Evolutionary conservation across 2,797 vertebrate species (phyloP), one percentile per base, ranked within the genome.

Genomic region (Lithobates pipiens): DNA sequence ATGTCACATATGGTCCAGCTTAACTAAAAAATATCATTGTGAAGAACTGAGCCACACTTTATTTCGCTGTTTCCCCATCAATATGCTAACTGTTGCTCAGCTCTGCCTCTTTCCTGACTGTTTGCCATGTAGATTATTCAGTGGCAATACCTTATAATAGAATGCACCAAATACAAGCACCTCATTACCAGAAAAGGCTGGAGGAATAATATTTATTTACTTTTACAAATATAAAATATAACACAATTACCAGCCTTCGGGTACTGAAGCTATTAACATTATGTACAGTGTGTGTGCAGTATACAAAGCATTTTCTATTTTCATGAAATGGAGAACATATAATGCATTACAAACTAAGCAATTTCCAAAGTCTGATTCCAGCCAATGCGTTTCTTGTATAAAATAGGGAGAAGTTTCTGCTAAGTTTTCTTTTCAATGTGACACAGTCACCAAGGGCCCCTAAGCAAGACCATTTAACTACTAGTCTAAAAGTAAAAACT

Each of bases 1-100:
- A 89, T 80, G 80, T 72, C 90, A 89, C 90, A 90, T 88, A 91
- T 89, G 89, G 85, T 29, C 61, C 85, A 88, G 86, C 89, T 91
- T 73, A 89, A 89, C 91, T 77, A 71, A 77, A 77, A 63, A 83
- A 10, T 36, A 29, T 46, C 78, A 54, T 46, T 54, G 2, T 74
- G 5, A 67, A 71, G 39, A 73, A 74, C 32, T 71, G 57, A 80
- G 16, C 54, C 54, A 39, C 15, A 39, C n/a, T 65, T 65, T 6
- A 2, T 65, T 65, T 65, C 0, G 3, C 23, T 5, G 5, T 65
- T 65, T 65, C 10, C 8, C n/a, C 7, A 11, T 25, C 23, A n/a
- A 15, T 25, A 65, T 65, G n/a, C 10, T 67, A 25, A 29, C 10
- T 29, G 10, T 67, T 67, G 3, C 54, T 61, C 54, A 27, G 65